Percentiles rank a stretch among this genome's conserved stretches.
Evolutionary conservation across 2,797 vertebrate genomes (phyloP).

Genomic region (Lepilemur ruficaudatus): DNA sequence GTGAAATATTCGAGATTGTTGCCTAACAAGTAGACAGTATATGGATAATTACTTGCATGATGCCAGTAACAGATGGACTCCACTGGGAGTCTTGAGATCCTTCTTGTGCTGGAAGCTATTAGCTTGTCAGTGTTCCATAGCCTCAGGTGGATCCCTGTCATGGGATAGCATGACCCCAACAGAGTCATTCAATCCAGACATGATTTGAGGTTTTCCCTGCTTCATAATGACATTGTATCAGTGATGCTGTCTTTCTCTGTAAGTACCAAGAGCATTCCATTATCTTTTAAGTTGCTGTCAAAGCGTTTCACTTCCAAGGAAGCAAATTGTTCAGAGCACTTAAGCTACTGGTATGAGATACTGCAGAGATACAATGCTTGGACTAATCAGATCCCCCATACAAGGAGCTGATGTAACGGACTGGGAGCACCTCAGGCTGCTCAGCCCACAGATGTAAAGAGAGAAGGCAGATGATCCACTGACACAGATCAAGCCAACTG

Average conservation of each 20-base stretch:
- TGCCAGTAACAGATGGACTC: not conserved
- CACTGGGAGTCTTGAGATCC: not conserved
- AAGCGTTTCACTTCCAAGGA: not conserved
- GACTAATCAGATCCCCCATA: not conserved
- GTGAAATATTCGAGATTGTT: conserved; percentile 28
- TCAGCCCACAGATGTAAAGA: not conserved
- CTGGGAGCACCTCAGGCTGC: not conserved
- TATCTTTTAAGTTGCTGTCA: not conserved
- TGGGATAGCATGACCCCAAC: not conserved
- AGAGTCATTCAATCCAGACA: not conserved
- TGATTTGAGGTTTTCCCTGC: not conserved
- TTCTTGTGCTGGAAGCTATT: not conserved
- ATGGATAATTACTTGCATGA: not conserved
- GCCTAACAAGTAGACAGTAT: not conserved
- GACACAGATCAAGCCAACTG: not conserved
- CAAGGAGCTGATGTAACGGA: not conserved
- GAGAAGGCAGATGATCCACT: not conserved
- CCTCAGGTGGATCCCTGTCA: not conserved
- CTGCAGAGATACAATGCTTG: not conserved
- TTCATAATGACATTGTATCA: not conserved
- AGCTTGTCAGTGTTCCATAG: not conserved
- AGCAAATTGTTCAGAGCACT: not conserved
- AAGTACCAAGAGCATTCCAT: not conserved
- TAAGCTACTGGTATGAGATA: not conserved
- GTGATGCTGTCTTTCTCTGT: not conserved